These are phyloP conservation scores for Aspidapion aeneum DNA, from an alignment of 2,888 invertebrate genomes.

Conservation along the genomic window DNA sequence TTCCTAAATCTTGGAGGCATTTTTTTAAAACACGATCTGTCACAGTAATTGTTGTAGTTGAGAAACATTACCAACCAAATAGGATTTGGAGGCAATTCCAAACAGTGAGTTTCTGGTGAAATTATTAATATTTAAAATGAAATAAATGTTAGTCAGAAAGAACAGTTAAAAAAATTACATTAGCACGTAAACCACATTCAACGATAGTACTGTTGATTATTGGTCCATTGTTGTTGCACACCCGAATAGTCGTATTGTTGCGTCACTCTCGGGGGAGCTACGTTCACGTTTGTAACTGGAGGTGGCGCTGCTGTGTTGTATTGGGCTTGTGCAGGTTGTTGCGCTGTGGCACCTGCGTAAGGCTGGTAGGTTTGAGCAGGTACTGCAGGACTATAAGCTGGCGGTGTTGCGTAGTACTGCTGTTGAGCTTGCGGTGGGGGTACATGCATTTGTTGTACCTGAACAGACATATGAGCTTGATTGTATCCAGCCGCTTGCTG, in stretches of 20 bases:
- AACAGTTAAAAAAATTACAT: no score
- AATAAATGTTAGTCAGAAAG: no score
- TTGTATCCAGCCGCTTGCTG: slow-evolving; percentile 3
- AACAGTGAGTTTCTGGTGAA: no score
- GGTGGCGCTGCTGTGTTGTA: slow-evolving; percentile 43
- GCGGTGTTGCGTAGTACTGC: slow-evolving; percentile 40
- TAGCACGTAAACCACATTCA: no score
- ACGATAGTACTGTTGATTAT: slow-evolving; percentile 64
- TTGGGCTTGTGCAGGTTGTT: slow-evolving; percentile 33
- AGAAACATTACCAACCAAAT: no score
- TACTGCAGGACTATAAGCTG: slow-evolving; percentile 44
- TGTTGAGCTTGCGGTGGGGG: slow-evolving; percentile 51
- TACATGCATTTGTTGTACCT: slow-evolving; percentile 47
- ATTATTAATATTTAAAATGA: no score
- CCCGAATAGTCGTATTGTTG: slow-evolving; percentile 48
- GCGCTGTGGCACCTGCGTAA: slow-evolving; percentile 28
- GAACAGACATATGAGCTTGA: not conserved
- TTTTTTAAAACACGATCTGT: no score
- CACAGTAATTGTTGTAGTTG: no score
- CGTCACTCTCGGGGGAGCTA: slow-evolving; percentile 40
- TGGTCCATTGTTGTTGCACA: slow-evolving; percentile 50
- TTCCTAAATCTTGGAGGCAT: no score
- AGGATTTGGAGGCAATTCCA: no score
- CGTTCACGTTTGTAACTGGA: not conserved
- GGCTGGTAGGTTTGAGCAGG: slow-evolving; percentile 40